phyloP scores from a whole-genome alignment of 2,113 vertebrate species.

The Tricholaema leucomelas region DNA sequence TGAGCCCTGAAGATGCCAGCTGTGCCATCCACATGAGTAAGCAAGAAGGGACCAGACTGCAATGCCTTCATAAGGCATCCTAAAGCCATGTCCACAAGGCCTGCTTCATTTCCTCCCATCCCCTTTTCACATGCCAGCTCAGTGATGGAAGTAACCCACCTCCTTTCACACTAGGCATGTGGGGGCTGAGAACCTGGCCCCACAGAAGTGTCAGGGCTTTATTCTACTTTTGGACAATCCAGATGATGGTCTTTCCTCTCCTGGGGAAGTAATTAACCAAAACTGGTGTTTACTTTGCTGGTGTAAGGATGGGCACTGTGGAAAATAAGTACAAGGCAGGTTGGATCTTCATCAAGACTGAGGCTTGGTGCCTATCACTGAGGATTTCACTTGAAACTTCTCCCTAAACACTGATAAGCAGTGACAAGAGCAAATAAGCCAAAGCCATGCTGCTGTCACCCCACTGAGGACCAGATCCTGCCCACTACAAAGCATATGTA shows the following conservation, averaged over 20 bases:
- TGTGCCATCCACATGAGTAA: background rate
- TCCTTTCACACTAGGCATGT: background rate
- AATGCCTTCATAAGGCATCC: background rate
- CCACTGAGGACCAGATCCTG: background rate
- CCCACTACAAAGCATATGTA: fast-evolving
- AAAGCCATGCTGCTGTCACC: background rate
- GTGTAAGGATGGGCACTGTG: background rate
- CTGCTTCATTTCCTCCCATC: background rate
- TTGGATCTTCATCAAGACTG: background rate
- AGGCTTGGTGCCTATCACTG: background rate
- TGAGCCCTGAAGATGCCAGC: background rate
- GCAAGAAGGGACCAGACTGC: background rate
- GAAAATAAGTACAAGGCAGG: background rate
- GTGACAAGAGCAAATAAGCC: background rate
- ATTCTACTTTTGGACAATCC: background rate
- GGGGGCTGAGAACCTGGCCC: background rate
- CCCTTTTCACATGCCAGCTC: background rate
- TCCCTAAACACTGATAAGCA: background rate
- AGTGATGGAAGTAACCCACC: no score
- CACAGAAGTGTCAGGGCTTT: background rate
- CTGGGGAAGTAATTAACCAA: background rate
- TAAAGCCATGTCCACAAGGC: background rate
- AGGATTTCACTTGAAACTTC: background rate
- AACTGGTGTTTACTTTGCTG: background rate
- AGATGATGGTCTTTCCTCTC: background rate